These are phyloP conservation scores for Cottus gobio DNA, from an alignment of 2,113 vertebrate genomes.

Conservation along the genomic window DNA sequence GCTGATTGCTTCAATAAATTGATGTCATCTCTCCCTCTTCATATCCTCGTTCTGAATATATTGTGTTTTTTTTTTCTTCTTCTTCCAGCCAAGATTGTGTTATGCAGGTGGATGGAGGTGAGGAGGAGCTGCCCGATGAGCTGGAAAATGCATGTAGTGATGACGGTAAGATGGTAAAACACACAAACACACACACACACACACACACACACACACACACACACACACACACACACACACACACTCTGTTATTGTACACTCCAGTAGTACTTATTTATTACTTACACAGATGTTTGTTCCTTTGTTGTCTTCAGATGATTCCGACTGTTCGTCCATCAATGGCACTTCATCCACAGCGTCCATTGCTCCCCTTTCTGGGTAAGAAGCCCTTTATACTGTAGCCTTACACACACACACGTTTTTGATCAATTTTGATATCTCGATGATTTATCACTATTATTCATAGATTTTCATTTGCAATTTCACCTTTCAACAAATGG, in stretches of 20 bases:
- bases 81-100: constrained; percentile 58
- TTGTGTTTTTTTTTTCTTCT: not conserved
- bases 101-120: constrained; percentile 70
- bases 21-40: not conserved
- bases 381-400: constrained; percentile 33
- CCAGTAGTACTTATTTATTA: too few species aligned
- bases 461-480: too few species aligned
- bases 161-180: constrained; percentile 59
- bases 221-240: not conserved
- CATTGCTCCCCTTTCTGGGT: constrained; percentile 80
- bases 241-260: too few species aligned
- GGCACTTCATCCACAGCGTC: constrained; percentile 72
- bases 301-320: constrained; percentile 78
- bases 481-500: too few species aligned
- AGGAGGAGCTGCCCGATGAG: constrained; percentile 88
- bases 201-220: not conserved
- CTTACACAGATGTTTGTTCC: not conserved
- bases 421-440: too few species aligned
- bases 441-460: too few species aligned
- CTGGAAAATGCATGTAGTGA: constrained; percentile 84
- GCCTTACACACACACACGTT: not conserved
- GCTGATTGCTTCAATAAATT: not conserved
- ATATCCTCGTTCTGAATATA: not conserved
- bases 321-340: constrained; percentile 78
- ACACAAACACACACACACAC: not conserved